phyloP scores from a whole-genome alignment of 2,797 vertebrate species.

The Sphenopsis melanotis region DNA sequence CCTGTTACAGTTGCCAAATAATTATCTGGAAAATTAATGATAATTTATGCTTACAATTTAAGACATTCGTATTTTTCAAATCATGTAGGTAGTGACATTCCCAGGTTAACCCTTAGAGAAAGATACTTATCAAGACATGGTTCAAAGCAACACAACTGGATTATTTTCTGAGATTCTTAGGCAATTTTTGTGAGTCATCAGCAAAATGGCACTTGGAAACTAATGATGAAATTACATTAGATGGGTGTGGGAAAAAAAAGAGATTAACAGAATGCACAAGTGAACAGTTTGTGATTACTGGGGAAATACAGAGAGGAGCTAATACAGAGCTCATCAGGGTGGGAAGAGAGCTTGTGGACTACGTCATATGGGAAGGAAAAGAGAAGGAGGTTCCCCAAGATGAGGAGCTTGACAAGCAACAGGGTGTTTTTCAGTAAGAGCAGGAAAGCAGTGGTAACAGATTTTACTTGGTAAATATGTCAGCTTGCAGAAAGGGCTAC shows the following conservation, averaged over 20 bases:
- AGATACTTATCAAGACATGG: neutral
- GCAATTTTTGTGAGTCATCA: neutral
- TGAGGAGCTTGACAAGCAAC: neutral
- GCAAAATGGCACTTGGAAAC: neutral
- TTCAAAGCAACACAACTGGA: neutral
- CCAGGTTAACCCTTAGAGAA: neutral
- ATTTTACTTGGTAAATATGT: conserved; percentile 58
- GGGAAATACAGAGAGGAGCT: neutral
- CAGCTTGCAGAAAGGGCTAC: conserved; percentile 22
- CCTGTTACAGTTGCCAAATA: neutral
- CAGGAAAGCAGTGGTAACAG: conserved; percentile 7
- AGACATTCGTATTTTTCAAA: neutral
- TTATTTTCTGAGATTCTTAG: neutral
- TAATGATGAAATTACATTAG: neutral
- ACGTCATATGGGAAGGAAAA: neutral
- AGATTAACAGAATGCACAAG: neutral
- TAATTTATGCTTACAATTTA: neutral
- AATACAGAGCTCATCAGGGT: neutral
- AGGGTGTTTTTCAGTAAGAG: conserved; percentile 2
- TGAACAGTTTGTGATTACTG: neutral
- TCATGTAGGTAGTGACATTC: neutral
- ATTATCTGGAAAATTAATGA: neutral
- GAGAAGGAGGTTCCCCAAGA: neutral
- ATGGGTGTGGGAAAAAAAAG: neutral
- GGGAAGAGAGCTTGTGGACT: neutral